phyloP scores from a whole-genome alignment of 2,113 vertebrate species.

The Amphilophus citrinellus region DNA sequence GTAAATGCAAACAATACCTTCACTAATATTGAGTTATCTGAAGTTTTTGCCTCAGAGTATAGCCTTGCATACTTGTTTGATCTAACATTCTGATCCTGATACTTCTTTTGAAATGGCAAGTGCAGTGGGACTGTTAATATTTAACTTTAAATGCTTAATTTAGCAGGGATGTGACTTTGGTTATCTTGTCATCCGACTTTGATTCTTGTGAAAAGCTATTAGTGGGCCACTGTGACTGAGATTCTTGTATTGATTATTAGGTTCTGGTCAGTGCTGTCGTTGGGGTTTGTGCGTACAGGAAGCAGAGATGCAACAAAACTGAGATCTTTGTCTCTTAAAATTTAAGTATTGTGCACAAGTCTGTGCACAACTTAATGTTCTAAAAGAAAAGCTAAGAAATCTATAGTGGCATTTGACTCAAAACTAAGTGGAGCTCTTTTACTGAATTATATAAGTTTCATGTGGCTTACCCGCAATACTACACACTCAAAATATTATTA shows the following conservation, averaged over 20 bases:
- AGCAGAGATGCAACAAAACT: background rate
- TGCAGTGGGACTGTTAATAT: background rate
- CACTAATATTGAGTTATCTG: background rate
- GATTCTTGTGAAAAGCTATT: background rate
- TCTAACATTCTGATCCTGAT: background rate
- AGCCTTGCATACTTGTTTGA: background rate
- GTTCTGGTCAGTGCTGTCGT: background rate
- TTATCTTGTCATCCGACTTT: background rate
- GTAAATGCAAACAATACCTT: background rate
- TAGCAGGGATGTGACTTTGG: background rate
- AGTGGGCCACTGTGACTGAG: no score
- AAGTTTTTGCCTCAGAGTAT: background rate
- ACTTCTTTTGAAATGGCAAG: background rate
- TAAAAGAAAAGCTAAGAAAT: no score
- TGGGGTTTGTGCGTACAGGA: background rate
- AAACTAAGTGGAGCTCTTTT: background rate
- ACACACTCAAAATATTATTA: background rate
- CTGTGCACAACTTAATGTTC: no score
- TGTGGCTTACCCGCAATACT: background rate
- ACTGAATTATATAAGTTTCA: background rate
- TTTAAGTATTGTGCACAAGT: no score
- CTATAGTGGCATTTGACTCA: background rate
- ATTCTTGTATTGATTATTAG: background rate
- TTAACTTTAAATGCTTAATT: background rate
- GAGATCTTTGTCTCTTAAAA: background rate